Evolutionary conservation across 2,113 vertebrate genomes (phyloP), one percentile per base, ranked within the genome.

Genomic region (Pholis gunnellus): DNA sequence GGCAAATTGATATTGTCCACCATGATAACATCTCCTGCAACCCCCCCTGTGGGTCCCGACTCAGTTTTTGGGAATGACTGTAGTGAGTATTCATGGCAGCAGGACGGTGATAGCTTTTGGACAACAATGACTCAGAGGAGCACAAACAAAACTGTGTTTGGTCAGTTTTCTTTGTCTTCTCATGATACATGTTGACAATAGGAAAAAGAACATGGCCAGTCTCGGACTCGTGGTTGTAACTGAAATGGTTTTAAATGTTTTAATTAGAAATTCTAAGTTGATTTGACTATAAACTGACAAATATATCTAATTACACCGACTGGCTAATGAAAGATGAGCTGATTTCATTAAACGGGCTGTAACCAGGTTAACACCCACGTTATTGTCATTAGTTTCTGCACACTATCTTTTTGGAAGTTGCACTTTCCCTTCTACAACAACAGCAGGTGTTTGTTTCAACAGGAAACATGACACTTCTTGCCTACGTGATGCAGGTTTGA

Each of bases 401-500:
- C 36, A 68, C 50, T 1, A 61, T 25, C 69, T 31, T 15, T 18
- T 57, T 63, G 42, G 6, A 66, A 22, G 6, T 25, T 27, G 14
- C 36, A 27, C 11, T 52, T 68, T 64, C 8, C 8, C 10, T 0
- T 68, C 38, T 3, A 11, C 27, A 64, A 10, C 22, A 40, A n/a
- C 34, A 67, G 52, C 52, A 48, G 78, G 1, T 57, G 46, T 71
- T 63, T 59, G 36, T 61, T 74, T n/a, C 29, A 2, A 70, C 31
- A 70, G 10, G 31, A 29, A n/a, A 29, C 81, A 34, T 29, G 10
- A 22, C 73, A 76, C 65, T 56, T 1, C 70, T 78, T 34, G 77
- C 54, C 77, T 59, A 59, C 7, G 44, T 22, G 11, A 5, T 66
- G 31, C 52, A 71, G 52, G 44, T 14, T 22, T 27, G 27, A 38